Evolutionary conservation across 1,140 invertebrate species (phyloP), one percentile per base, ranked within the genome.

Genomic region (Mesaphorura yosii): DNA sequence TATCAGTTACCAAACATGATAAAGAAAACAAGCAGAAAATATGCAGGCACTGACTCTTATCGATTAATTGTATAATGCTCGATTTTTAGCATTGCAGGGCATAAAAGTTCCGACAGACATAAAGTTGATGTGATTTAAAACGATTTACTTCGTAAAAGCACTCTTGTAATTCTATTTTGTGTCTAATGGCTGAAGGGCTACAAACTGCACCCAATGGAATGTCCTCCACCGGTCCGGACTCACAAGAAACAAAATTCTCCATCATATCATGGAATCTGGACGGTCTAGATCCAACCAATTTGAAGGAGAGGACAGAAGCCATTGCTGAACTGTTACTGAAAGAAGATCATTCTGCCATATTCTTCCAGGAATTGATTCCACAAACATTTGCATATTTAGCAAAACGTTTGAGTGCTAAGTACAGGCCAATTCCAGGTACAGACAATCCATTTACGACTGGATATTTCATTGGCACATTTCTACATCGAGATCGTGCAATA

Each of bases 261-360:
- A 57, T 77, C 17, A 64, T 77, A 5, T 68, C 75, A 3, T 81
- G 78, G 78, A 81, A 81, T 63, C 68, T 82, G 54, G 79, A 81
- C 70, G 79, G 79, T 2, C 63, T 80, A 2, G 75, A 79, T 63
- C 65, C 67, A 17, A 67, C 69, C n/a, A 75, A 75, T 63, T 46
- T 78, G 10, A 68, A 71, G 37, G 69, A 70, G 25, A 62, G 79
- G 51, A 75, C 74, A 3, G 70, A 72, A 57, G 71, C 69, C 47
- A 73, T 77, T 14, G 69, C 71, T 50, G 68, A 74, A 41, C 67
- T 49, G 53, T 28, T 54, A 65, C 67, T 38, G 59, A 78, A 76
- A 50, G 75, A 76, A 50, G 69, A 73, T 25, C 73, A 77, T 10
- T 76, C 80, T 64, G 65, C 80, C 34, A 71, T 80, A 1, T 79